A percentile compares a stretch with the other conserved stretches of the same genome.
phyloP scores from a whole-genome alignment of 2,797 vertebrate genomes.

The Bufotes viridis region DNA sequence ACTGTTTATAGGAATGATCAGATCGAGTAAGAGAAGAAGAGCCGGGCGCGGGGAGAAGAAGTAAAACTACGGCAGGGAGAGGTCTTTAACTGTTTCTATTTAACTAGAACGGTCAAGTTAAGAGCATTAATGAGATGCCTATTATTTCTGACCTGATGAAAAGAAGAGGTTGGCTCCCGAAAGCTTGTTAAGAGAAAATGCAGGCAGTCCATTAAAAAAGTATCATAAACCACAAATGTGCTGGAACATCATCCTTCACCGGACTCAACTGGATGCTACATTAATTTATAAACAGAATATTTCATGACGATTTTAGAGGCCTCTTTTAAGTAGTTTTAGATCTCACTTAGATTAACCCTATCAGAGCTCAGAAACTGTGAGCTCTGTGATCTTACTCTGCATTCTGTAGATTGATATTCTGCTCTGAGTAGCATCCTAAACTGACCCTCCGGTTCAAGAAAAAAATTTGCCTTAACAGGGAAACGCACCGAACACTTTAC shows the following conservation, averaged over 20 bases:
- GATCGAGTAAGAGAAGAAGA: constrained; percentile 3
- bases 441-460: too few relatives aligned
- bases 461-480: too few relatives aligned
- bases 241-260: constrained; percentile 46
- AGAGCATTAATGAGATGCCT: constrained; percentile 58
- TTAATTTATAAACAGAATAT: constrained; percentile 56
- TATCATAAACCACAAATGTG: constrained; percentile 60
- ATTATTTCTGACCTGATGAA: constrained; percentile 61
- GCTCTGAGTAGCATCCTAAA: too few relatives aligned
- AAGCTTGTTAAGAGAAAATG: constrained; percentile 58
- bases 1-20: constrained; percentile 18
- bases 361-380: background rate
- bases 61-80: background rate
- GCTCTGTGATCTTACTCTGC: background rate
- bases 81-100: constrained; percentile 49
- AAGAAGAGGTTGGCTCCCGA: constrained; percentile 58
- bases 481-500: too few relatives aligned
- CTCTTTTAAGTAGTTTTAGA: constrained; percentile 31
- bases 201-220: constrained; percentile 60
- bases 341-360: constrained; percentile 27
- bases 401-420: background rate
- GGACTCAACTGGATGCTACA: constrained; percentile 43
- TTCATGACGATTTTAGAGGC: constrained; percentile 29
- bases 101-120: constrained; percentile 46
- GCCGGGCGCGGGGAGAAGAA: background rate